Percentiles rank a stretch among this genome's conserved stretches.
These are phyloP conservation scores for Siniperca undulata DNA, from an alignment of 2,797 vertebrate genomes.

Conservation along the genomic window DNA sequence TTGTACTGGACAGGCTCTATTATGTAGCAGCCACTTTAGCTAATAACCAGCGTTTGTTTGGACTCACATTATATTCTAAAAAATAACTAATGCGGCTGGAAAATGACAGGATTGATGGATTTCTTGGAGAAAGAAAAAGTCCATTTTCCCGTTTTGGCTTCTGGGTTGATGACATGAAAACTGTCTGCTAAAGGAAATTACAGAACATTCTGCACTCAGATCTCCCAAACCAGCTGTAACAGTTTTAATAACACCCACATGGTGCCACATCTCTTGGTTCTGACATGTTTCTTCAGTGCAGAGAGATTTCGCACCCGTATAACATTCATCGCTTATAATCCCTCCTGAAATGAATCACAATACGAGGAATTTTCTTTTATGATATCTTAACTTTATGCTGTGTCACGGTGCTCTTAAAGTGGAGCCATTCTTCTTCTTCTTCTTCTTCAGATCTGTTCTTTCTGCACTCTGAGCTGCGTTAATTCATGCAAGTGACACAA, in stretches of 20 bases:
- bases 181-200: background rate
- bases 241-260: background rate
- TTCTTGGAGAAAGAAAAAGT: background rate
- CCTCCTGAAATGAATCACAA: background rate
- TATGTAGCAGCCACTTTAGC: too few relatives aligned
- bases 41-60: too few relatives aligned
- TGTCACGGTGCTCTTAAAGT: background rate
- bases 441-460: background rate
- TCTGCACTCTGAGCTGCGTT: background rate
- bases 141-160: too few relatives aligned
- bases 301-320: background rate
- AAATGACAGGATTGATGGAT: background rate
- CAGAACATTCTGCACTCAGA: background rate
- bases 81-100: background rate
- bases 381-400: background rate
- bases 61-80: background rate
- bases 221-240: background rate
- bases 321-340: background rate
- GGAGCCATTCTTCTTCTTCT: background rate
- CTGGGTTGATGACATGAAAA: background rate
- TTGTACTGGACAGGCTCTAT: too few relatives aligned
- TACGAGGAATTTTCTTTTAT: background rate
- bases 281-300: background rate
- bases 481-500: slow-evolving; percentile 23
- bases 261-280: background rate